Evolutionary conservation across 2,888 invertebrate species (phyloP).

Genomic region (Cordilura impudica): DNA sequence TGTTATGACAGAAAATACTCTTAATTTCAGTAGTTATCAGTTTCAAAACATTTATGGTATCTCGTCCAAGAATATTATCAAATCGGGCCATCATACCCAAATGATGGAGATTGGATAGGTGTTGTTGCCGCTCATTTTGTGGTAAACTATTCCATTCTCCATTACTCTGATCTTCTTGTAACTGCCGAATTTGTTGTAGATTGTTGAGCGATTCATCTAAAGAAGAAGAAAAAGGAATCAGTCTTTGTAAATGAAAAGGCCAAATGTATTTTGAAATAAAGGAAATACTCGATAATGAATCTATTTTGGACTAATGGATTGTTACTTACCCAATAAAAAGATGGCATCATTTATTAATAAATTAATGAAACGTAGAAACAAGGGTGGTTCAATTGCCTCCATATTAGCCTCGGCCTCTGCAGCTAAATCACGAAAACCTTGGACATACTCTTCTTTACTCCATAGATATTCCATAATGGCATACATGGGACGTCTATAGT

Average conservation of each 20-base stretch:
- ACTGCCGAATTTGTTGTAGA: slow-evolving; percentile 91
- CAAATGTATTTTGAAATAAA: too few relatives aligned
- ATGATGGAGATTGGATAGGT: slow-evolving; percentile 85
- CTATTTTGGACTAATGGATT: too few relatives aligned
- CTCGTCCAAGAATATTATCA: slow-evolving; percentile 93
- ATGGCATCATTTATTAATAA: slow-evolving; percentile 98
- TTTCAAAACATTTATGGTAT: slow-evolving; percentile 91
- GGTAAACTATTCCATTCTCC: slow-evolving; percentile 87
- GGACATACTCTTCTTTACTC: slow-evolving; percentile 87
- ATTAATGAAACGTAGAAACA: slow-evolving; percentile 96
- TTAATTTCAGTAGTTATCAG: slow-evolving; percentile 87
- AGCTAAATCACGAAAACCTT: slow-evolving; percentile 88
- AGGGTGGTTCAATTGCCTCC: slow-evolving; percentile 92
- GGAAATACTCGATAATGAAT: too few relatives aligned
- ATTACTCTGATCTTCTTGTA: slow-evolving; percentile 85
- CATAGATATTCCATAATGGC: slow-evolving; percentile 94
- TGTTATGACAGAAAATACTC: slow-evolving; percentile 92
- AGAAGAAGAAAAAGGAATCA: too few relatives aligned
- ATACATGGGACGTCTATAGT: slow-evolving; percentile 97
- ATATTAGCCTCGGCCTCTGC: slow-evolving; percentile 90
- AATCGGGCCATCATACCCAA: slow-evolving; percentile 91
- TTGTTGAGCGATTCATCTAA: slow-evolving; percentile 90
- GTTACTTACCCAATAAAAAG: slow-evolving; percentile 86
- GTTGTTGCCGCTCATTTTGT: slow-evolving; percentile 85
- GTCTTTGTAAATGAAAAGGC: too few relatives aligned